Percentiles rank a stretch among this genome's conserved stretches.
phyloP scores from a whole-genome alignment of 2,113 vertebrate species.

The Galeopterus variegatus region DNA sequence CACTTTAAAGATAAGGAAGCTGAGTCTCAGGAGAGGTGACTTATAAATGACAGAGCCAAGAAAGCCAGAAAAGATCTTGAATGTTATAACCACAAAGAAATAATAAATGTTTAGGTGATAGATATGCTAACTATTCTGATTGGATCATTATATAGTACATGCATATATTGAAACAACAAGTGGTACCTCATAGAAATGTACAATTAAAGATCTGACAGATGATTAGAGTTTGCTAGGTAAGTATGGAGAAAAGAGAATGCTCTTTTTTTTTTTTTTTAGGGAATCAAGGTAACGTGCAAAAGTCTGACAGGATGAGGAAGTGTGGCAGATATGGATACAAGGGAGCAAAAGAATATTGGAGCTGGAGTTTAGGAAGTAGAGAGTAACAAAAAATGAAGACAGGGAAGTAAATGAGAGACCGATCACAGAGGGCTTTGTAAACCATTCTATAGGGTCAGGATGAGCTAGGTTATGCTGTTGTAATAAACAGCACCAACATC shows the following conservation, averaged over 20 bases:
- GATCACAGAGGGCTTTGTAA: background rate
- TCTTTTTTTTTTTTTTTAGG: no score
- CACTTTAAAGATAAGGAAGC: slow-evolving; percentile 35
- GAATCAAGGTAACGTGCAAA: background rate
- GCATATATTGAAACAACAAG: no score
- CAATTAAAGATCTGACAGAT: background rate
- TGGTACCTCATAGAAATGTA: no score
- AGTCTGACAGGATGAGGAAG: background rate
- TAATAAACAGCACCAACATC: background rate
- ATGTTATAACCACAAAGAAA: no score
- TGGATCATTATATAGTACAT: no score
- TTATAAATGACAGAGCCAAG: background rate
- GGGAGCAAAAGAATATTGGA: background rate
- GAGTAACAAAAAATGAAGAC: background rate
- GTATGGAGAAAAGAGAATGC: background rate
- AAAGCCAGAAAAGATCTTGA: background rate
- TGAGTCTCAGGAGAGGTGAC: background rate
- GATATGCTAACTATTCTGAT: background rate
- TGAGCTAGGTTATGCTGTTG: background rate
- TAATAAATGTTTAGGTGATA: background rate
- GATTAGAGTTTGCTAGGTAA: background rate
- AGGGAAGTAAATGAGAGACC: background rate
- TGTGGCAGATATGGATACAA: background rate
- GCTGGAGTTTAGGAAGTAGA: background rate
- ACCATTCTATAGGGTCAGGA: background rate